Evolutionary conservation across 2,888 invertebrate species (phyloP).

Genomic region (Thelaira solivaga): DNA sequence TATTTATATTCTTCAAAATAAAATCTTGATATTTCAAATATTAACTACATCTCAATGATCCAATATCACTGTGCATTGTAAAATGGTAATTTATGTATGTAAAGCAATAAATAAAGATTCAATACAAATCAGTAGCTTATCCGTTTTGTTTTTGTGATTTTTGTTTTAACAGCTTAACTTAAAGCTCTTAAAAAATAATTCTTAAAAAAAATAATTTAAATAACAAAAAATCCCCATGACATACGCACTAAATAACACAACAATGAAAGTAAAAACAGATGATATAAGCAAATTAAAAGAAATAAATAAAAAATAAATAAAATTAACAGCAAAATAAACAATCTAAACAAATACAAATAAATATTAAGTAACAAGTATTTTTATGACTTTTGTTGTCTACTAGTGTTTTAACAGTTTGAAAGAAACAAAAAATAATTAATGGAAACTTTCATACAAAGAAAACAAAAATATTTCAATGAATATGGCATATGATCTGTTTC

Average conservation of each 20-base stretch:
- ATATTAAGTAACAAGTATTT: background rate
- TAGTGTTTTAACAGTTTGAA: background rate
- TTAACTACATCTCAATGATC: too few species aligned
- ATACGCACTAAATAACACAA: background rate
- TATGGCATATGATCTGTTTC: conserved; percentile 22
- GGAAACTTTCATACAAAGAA: too few species aligned
- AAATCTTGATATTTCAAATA: too few species aligned
- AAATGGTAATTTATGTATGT: too few species aligned
- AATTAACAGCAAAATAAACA: conserved; percentile 18
- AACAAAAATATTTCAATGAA: too few species aligned
- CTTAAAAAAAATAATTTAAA: too few species aligned
- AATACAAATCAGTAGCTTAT: conserved; percentile 35
- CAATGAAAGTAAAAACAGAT: conserved; percentile 26
- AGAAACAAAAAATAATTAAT: too few species aligned
- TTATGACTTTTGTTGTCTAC: background rate
- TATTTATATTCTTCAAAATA: too few species aligned
- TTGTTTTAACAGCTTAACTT: background rate
- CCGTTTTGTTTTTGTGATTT: background rate
- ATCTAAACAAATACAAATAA: conserved; percentile 7
- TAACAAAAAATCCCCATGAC: background rate
- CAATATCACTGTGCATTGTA: too few species aligned
- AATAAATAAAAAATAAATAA: background rate
- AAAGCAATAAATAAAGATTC: background rate
- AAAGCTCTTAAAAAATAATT: conserved; percentile 11
- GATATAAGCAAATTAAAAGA: background rate